Conservation (phyloP, 2,888 invertebrate genomes). For the Ryuthela nishihirai region DNA sequence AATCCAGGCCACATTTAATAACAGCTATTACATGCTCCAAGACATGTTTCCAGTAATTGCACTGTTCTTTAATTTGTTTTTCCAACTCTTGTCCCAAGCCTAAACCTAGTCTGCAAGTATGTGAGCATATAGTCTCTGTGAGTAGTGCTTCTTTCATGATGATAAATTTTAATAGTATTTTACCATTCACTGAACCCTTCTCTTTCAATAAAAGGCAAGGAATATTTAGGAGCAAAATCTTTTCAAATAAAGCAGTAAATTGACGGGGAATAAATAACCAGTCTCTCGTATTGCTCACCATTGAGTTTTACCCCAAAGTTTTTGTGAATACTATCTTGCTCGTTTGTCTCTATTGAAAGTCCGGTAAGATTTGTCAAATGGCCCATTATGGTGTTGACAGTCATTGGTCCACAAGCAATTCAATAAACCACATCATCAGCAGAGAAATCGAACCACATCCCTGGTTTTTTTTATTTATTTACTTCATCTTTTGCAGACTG, state of each 20-base stretch:
- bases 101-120: neutral
- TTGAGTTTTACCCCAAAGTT: neutral
- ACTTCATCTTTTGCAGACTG: neutral
- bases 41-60: neutral
- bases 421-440: neutral
- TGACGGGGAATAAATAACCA: neutral
- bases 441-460: neutral
- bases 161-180: neutral
- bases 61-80: neutral
- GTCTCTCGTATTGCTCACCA: neutral
- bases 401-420: neutral
- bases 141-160: neutral
- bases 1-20: neutral
- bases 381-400: too few species aligned
- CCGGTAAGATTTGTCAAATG: too few species aligned
- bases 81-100: neutral
- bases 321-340: neutral
- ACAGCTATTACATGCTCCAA: neutral
- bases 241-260: conserved; percentile 1
- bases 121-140: neutral
- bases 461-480: neutral
- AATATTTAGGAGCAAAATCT: neutral
- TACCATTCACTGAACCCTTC: neutral
- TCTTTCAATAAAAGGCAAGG: neutral
- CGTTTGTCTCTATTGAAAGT: neutral